Base-by-base conservation (phyloP, 2,888 invertebrate genomes). In the Sicus ferrugineus region DNA sequence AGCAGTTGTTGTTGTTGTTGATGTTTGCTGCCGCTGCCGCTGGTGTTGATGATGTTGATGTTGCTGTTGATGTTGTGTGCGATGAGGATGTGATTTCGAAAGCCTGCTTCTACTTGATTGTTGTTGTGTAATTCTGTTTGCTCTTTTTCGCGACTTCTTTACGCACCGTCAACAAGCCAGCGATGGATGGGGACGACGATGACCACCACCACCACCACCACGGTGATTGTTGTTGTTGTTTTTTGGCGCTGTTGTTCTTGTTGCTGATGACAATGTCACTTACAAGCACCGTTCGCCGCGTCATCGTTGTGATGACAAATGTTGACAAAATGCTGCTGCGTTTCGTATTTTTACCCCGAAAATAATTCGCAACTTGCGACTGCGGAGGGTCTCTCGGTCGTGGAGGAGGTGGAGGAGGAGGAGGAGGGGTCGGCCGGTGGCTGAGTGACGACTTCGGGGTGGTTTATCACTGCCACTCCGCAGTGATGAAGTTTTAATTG, bases 71-170 rank as follows among this genome's bases (percentile, higher is more conserved):
- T 56, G 56, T 16, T 56, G 63, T 48, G 28, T 11, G 7, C 34
- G 30, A 58, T 66, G 42, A 52, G 34, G 54, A 52, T 52, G 52
- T 30, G 52, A 52, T 30, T 50, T 46, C 28, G 46, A 46, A 58
- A 46, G 46, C 46, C 46, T 58, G 59, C 16, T 54, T 23, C 54
- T 26, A 11, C 16, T 21, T 28, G 58, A 67, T 69, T 68, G 70
- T 63, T 68, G 64, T 69, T 31, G 7, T 38, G 31, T 26, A 59
- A 62, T 71, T 42, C 74, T 72, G 70, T n/a, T 9, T 42, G 61
- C 75, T 68, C 58, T 73, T 73, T 73, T 75, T 78, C 76, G 78
- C 78, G 76, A 79, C 76, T 76, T 74, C 73, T 71, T 69, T 69
- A 19, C 68, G 68, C 30, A 38, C 19, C 23, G 42, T 21, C 34